Evolutionary conservation across 2,797 vertebrate genomes (phyloP), one percentile per base, ranked within the genome.

Genomic region (Malurus splendens): DNA sequence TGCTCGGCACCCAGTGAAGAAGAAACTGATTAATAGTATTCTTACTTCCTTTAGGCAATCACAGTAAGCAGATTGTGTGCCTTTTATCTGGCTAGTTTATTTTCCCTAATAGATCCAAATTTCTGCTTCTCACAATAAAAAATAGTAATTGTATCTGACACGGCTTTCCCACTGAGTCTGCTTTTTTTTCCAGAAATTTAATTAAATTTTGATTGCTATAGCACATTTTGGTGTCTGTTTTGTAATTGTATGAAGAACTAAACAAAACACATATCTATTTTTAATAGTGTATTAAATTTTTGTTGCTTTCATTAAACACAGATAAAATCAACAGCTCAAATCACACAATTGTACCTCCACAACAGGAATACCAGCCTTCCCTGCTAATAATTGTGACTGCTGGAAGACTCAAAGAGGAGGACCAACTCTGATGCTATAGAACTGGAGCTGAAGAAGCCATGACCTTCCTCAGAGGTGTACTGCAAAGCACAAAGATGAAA

Each of bases 181-280:
- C 12, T 50, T 12, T 30, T 78, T 62, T 84, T 45, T 48, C 76
- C 62, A 85, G 36, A 82, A 81, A 71, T 90, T 47, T 91, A 87
- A 93, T 90, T 91, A 78, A 78, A 47, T 91, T 93, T 54, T 75
- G 59, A 86, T 92, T 92, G 72, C 25, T 52, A 4, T 52, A 93
- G 67, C 79, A 87, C 44, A 50, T 92, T 80, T 71, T 41, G 48
- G 12, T 77, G 72, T 78, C 87, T 84, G 61, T 88, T 95, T 74
- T 62, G 24, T 73, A 92, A 71, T 66, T 78, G 42, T 73, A 71
- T 33, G 50, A 89, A 91, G 55, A 17, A 82, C 82, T 88, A 90
- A 86, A 90, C 50, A 93, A 84, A 88, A 68, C 25, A 56, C 27
- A 86, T 32, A 89, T 87, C 50, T 86, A 27, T 84, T 86, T 91